A percentile compares a stretch with the other conserved stretches of the same genome.
These are phyloP conservation scores for Nesometra sesokonis DNA, from an alignment of 35 echinoderm and acorn worm species.

Conservation along the genomic window DNA sequence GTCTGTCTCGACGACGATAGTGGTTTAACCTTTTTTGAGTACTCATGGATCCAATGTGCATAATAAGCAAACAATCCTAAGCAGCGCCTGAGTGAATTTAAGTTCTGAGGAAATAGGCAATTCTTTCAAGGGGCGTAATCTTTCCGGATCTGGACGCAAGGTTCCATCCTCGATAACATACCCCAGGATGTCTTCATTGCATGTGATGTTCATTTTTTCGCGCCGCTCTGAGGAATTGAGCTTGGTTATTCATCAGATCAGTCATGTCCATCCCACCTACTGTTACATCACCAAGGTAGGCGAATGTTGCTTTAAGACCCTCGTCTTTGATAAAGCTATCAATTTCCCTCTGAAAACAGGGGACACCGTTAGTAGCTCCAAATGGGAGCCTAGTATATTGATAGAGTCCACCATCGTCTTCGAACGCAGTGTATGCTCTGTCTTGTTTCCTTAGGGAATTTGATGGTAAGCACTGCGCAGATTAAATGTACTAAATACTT, in stretches of 20 bases:
- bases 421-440: slow-evolving; percentile 3
- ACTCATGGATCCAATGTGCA: slow-evolving; percentile 19
- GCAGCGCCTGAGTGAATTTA: slow-evolving; percentile 5
- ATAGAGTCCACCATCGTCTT: slow-evolving; percentile 18
- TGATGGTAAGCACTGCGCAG: slow-evolving; percentile 18
- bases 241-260: slow-evolving; percentile 6
- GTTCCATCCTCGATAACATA: slow-evolving; percentile 6
- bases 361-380: slow-evolving; percentile 20
- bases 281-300: slow-evolving; percentile 17
- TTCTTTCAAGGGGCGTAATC: slow-evolving; percentile 24
- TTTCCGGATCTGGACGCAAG: neutral
- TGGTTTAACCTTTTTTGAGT: slow-evolving; percentile 25
- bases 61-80: slow-evolving; percentile 13
- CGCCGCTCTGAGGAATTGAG: slow-evolving; percentile 14
- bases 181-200: slow-evolving; percentile 17
- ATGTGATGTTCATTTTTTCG: slow-evolving; percentile 31
- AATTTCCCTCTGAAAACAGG: slow-evolving; percentile 24
- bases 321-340: slow-evolving; percentile 20
- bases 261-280: slow-evolving; percentile 7
- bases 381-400: slow-evolving; percentile 15
- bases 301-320: slow-evolving; percentile 16
- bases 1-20: neutral
- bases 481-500: slow-evolving; percentile 5
- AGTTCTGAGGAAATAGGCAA: slow-evolving; percentile 20
- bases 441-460: neutral